These are phyloP conservation scores for Mamestra brassicae DNA, from an alignment of 2,888 invertebrate species.

Conservation along the genomic window DNA sequence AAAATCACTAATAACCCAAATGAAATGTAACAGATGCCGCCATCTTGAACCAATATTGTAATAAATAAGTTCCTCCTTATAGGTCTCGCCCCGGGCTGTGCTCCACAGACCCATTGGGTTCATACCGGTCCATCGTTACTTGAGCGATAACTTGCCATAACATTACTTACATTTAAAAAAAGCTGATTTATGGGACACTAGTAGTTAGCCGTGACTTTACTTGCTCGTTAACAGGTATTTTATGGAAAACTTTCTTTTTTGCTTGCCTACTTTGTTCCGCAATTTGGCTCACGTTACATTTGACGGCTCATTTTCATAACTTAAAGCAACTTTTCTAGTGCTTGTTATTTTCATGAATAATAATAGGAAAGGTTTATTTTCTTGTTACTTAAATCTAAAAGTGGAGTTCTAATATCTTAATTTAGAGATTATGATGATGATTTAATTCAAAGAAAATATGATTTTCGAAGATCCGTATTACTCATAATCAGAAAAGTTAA, in stretches of 20 bases:
- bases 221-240: constrained; percentile 4
- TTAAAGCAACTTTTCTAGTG: not conserved
- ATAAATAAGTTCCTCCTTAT: constrained; percentile 23
- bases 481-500: too few species aligned
- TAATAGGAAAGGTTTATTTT: not conserved
- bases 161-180: not conserved
- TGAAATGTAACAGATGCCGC: constrained; percentile 12
- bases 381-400: too few species aligned
- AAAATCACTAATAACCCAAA: constrained; percentile 11
- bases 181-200: constrained; percentile 22
- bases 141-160: constrained; percentile 37
- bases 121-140: constrained; percentile 5
- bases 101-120: not conserved
- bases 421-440: too few species aligned
- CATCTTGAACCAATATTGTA: constrained; percentile 43
- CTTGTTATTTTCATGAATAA: not conserved
- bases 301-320: not conserved
- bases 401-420: too few species aligned
- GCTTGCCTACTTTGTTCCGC: not conserved
- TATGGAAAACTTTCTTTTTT: not conserved
- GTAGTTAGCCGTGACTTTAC: not conserved
- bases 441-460: too few species aligned
- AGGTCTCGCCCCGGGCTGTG: not conserved
- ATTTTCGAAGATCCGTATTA: too few species aligned
- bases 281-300: not conserved